Evolutionary conservation across 2,888 invertebrate species (phyloP), one percentile per base, ranked within the genome.

Genomic region (Troglohyphantes excavatus): DNA sequence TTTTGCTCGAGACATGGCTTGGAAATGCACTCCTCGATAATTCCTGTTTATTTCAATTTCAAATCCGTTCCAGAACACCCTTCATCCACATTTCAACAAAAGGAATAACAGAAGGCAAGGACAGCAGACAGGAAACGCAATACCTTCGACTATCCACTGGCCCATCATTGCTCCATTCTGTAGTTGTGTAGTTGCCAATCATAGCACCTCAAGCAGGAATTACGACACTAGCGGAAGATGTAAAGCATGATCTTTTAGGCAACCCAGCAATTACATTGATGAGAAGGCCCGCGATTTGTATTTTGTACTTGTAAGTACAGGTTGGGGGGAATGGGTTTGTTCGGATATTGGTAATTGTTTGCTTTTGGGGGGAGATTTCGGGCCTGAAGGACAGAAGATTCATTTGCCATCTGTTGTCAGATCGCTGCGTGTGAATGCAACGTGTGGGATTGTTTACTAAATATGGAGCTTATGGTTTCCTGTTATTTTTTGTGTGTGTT

Each of bases 341-440:
- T 33, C 59, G 53, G 39, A 61, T 61, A 68, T 27, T 26, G 5
- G 70, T 78, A 76, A 70, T 86, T 86, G 78, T 86, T 86, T 86
- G 70, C 63, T 78, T 78, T 68, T 67, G 78, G 78, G 68, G 33
- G 29, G 21, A 70, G 76, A 78, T 70, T 53, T 7, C 0, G 27
- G 39, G 39, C 65, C 78, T 23, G 39, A 29, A 78, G 78, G 78
- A 61, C n/a, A 46, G 46, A 17, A 9, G 59, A 23, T 29, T 39
- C 72, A 23, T 53, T n/a, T 59, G 29, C 82, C 82, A 82, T 61
- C 82, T 82, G 82, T 43, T 82, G 63, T 17, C 53, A 5, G 17
- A 33, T 13, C 46, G 11, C 11, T 7, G 33, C 33, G 5, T 46
- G 13, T 53, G 53, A n/a, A 53, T 53, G 53, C n/a, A n/a, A n/a